Evolutionary conservation across 2,888 invertebrate genomes (phyloP).

Genomic region (Pycnomerus fuliginosus): DNA sequence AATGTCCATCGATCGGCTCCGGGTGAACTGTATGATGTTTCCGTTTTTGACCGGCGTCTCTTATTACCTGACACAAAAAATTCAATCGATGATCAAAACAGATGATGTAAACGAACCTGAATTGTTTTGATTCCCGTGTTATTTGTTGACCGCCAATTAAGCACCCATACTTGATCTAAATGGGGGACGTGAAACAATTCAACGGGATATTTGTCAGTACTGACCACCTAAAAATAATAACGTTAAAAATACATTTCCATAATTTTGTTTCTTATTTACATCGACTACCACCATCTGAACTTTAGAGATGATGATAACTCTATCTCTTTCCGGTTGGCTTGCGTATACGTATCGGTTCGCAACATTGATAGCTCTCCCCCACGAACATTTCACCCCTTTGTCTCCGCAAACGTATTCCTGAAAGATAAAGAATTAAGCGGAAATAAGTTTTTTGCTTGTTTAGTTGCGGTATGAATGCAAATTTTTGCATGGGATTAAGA

Average conservation of each 20-base stretch:
- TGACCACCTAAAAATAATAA: constrained; percentile 55
- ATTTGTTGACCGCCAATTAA: constrained; percentile 65
- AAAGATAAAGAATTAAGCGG: too few relatives aligned
- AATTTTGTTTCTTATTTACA: constrained; percentile 43
- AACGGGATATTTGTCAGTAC: constrained; percentile 71
- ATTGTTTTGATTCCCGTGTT: constrained; percentile 66
- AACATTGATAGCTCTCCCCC: constrained; percentile 73
- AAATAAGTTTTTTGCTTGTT: too few relatives aligned
- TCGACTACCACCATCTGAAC: constrained; percentile 71
- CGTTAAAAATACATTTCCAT: background rate
- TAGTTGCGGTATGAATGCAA: too few relatives aligned
- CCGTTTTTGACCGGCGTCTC: constrained; percentile 69
- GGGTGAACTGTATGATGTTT: constrained; percentile 73
- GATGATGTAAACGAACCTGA: constrained; percentile 47
- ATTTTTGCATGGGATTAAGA: too few relatives aligned
- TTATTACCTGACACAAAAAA: constrained; percentile 57
- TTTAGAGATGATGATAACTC: constrained; percentile 71
- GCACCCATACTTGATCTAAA: constrained; percentile 73
- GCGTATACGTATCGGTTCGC: constrained; percentile 71
- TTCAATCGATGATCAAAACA: background rate
- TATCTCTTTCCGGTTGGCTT: constrained; percentile 68
- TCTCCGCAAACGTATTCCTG: constrained; percentile 72
- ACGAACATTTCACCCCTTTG: constrained; percentile 65
- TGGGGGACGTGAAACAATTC: constrained; percentile 69
- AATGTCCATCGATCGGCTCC: constrained; percentile 73